phyloP scores from a whole-genome alignment of 2,888 invertebrate genomes.

The Onchidella celtica region DNA sequence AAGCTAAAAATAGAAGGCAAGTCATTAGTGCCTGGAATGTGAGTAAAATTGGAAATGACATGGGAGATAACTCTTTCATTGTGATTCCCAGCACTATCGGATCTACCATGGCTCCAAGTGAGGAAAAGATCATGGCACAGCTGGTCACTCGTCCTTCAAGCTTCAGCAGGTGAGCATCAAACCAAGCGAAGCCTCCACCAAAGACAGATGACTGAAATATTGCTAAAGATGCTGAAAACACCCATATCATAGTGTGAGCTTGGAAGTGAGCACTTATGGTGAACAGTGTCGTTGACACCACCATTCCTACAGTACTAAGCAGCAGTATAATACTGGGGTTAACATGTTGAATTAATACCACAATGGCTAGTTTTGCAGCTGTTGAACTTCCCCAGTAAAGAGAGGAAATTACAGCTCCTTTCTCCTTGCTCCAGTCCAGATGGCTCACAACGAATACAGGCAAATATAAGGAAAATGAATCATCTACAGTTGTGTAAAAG shows the following conservation, averaged over 20 bases:
- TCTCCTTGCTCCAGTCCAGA: constrained; percentile 36
- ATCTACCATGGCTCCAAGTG: constrained; percentile 28
- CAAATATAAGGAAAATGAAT: constrained; percentile 27
- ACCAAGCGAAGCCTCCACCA: constrained; percentile 40
- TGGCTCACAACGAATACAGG: constrained; percentile 36
- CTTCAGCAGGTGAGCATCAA: constrained; percentile 23
- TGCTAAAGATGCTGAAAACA: constrained; percentile 20
- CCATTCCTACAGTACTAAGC: constrained; percentile 9
- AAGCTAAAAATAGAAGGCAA: constrained; percentile 8
- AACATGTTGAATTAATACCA: background rate
- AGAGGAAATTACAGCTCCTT: constrained; percentile 13
- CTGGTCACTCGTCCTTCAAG: constrained; percentile 29
- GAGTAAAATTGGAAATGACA: constrained; percentile 31
- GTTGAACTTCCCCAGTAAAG: constrained; percentile 40
- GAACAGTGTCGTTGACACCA: background rate
- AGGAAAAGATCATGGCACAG: constrained; percentile 27
- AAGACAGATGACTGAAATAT: constrained; percentile 32
- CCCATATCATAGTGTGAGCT: constrained; percentile 31
- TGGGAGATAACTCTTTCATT: constrained; percentile 37
- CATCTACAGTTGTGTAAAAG: constrained; percentile 33
- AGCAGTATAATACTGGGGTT: constrained; percentile 17
- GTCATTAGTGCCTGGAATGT: constrained; percentile 3
- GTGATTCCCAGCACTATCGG: constrained; percentile 27
- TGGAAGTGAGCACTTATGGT: constrained; percentile 9
- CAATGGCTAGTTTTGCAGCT: constrained; percentile 22